Evolutionary conservation across 2,888 invertebrate species (phyloP).

Genomic region (Sesia bembeciformis): DNA sequence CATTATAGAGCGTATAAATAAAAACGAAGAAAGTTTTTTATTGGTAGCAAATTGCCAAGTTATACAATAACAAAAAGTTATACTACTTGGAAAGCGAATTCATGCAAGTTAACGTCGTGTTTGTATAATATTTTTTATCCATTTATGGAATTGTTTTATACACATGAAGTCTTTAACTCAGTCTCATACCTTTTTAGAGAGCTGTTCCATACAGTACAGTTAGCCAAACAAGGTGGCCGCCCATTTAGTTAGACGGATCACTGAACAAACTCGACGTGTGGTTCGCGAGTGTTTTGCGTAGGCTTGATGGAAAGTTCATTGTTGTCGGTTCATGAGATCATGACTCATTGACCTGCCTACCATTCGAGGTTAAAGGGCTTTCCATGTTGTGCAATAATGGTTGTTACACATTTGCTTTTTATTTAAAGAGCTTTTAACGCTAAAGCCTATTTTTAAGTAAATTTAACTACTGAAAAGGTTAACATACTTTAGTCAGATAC

Average conservation of each 20-base stretch:
- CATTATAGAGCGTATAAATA: neutral
- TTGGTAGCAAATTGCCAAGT: neutral
- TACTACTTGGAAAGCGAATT: neutral
- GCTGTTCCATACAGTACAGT: too few species aligned
- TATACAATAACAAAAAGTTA: neutral
- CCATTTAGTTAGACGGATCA: too few species aligned
- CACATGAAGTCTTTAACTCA: neutral
- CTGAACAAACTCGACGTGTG: too few species aligned
- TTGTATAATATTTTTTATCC: neutral
- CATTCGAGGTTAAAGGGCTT: constrained; percentile 48
- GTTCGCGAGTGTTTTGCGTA: neutral
- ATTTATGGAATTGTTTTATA: neutral
- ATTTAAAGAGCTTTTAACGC: too few species aligned
- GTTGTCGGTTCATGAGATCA: constrained; percentile 6
- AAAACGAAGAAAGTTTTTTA: neutral
- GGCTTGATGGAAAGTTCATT: neutral
- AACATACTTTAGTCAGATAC: too few species aligned
- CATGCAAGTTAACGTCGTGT: neutral
- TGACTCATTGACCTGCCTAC: constrained; percentile 31
- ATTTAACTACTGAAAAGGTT: too few species aligned
- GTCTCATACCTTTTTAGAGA: too few species aligned
- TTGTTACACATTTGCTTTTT: too few species aligned
- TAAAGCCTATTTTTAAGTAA: too few species aligned
- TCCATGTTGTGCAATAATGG: constrained; percentile 4
- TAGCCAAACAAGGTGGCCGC: too few species aligned